Evolutionary conservation across 1,140 invertebrate species (phyloP).

Genomic region (Drosophila nigromelanica): DNA sequence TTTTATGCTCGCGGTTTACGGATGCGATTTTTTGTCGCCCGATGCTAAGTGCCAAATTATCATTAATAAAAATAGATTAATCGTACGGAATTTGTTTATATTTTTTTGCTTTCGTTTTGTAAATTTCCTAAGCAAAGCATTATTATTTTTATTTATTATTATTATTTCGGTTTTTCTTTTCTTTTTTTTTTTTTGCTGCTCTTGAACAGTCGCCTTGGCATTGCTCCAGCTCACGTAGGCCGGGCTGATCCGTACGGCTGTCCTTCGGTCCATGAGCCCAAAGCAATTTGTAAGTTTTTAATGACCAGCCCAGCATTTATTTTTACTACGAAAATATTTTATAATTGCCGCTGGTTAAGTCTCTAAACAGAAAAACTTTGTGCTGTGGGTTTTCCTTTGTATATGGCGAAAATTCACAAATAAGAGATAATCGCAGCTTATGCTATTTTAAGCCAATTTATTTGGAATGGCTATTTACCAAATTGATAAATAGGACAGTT

Average conservation of each 20-base stretch:
- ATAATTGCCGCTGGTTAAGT: neutral
- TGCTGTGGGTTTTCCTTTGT: neutral
- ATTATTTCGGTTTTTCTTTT: neutral
- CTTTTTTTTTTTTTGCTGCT: constrained; percentile 7
- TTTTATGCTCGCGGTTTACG: constrained; percentile 57
- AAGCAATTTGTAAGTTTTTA: constrained; percentile 2
- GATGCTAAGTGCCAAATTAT: constrained; percentile 77
- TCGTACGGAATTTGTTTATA: constrained; percentile 62
- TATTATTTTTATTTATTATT: constrained; percentile 26
- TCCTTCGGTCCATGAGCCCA: constrained; percentile 24
- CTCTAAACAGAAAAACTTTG: neutral
- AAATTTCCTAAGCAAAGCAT: constrained; percentile 36
- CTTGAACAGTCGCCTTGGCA: constrained; percentile 60
- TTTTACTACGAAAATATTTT: neutral
- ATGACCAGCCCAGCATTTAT: neutral
- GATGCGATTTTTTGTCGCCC: constrained; percentile 54
- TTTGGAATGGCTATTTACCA: neutral
- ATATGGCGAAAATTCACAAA: neutral
- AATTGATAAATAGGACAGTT: too few species aligned
- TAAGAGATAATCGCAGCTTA: neutral
- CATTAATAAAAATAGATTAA: constrained; percentile 80
- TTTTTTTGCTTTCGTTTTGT: constrained; percentile 34
- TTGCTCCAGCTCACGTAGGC: constrained; percentile 77
- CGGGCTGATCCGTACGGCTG: neutral
- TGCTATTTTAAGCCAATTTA: neutral